Percentiles rank a stretch among this genome's conserved stretches.
Evolutionary conservation across 2,797 vertebrate genomes (phyloP).

Genomic region (Yasuhikotakia modesta): DNA sequence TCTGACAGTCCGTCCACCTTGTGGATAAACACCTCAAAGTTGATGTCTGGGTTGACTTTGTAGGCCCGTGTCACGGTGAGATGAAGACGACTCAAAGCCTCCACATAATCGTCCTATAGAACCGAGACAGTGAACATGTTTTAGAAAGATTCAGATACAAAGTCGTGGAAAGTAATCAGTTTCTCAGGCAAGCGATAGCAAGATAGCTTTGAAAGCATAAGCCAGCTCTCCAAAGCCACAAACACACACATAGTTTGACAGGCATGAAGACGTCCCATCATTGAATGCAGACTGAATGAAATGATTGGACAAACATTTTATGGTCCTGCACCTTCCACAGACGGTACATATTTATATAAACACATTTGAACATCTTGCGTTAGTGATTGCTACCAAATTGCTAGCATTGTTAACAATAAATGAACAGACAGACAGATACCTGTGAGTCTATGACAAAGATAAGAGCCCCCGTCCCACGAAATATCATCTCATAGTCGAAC

Average conservation of each 20-base stretch:
- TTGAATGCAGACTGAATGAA: no score
- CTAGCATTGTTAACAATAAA: no score
- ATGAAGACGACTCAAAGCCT: constrained; percentile 88
- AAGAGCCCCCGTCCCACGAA: constrained; percentile 87
- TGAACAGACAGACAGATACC: constrained; percentile 61
- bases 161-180: not conserved
- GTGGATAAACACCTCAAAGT: constrained; percentile 95
- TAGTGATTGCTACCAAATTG: no score
- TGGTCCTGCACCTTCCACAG: no score
- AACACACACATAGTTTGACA: no score
- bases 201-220: no score
- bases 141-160: not conserved
- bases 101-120: constrained; percentile 90
- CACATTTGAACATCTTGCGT: no score
- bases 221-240: no score
- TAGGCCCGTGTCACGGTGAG: constrained; percentile 92
- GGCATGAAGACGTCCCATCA: no score
- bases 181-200: no score
- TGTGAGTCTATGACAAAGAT: constrained; percentile 92
- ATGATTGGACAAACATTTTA: no score
- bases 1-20: constrained; percentile 94
- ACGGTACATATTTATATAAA: no score
- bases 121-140: not conserved
- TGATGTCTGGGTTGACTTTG: constrained; percentile 92
- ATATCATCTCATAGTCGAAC: constrained; percentile 93